Evolutionary conservation across 2,797 vertebrate genomes (phyloP).

Genomic region (Rhinichthys osculus): DNA sequence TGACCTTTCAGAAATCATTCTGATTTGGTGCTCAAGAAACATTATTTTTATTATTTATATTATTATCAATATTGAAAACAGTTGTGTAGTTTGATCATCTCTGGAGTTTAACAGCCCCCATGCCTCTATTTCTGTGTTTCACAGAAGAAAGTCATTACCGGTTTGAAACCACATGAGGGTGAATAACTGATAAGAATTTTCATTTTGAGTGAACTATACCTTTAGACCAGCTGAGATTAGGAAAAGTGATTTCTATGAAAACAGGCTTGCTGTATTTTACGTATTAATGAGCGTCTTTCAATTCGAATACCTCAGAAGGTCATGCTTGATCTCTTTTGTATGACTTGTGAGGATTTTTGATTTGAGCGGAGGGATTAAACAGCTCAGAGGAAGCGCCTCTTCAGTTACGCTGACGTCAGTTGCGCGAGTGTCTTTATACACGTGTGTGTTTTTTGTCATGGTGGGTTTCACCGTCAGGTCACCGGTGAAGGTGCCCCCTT

Average conservation of each 20-base stretch:
- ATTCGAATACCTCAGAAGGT: conserved; percentile 9
- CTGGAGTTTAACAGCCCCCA: background rate
- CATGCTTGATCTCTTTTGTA: conserved; percentile 20
- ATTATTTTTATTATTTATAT: background rate
- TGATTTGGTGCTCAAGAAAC: background rate
- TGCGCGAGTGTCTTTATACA: background rate
- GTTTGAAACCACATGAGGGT: background rate
- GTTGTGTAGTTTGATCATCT: background rate
- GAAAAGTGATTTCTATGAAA: conserved; percentile 8
- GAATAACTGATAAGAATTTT: background rate
- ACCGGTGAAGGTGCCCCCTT: background rate
- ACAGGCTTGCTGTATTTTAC: background rate
- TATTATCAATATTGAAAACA: background rate
- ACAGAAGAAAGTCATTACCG: background rate
- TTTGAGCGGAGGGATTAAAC: background rate
- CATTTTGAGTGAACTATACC: background rate
- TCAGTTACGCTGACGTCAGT: background rate
- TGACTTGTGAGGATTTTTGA: background rate
- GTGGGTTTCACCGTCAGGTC: conserved; percentile 5
- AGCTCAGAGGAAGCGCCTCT: conserved; percentile 21
- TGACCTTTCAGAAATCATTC: background rate
- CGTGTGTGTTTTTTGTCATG: conserved; percentile 17
- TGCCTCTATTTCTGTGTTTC: background rate
- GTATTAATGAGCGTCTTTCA: conserved; percentile 28
- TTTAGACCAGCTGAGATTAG: conserved; percentile 11